Conservation (phyloP, 2,888 invertebrate species). For the Catocala fraxini region DNA sequence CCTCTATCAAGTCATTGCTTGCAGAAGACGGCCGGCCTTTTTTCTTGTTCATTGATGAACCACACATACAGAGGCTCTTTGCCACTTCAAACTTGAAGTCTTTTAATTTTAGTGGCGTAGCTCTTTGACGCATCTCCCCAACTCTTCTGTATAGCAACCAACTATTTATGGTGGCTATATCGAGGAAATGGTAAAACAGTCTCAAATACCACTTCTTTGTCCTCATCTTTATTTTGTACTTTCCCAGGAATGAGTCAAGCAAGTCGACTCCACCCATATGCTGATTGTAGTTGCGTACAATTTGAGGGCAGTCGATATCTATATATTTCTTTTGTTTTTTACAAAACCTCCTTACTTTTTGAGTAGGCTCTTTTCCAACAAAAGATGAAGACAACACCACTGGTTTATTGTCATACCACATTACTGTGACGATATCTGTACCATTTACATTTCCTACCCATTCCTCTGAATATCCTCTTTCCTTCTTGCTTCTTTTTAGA, state of each 20-base stretch:
- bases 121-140: constrained; percentile 26
- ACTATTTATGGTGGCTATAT: constrained; percentile 41
- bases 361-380: constrained; percentile 44
- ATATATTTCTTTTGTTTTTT: constrained; percentile 38
- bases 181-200: constrained; percentile 50
- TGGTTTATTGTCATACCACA: constrained; percentile 46
- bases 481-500: constrained; percentile 8
- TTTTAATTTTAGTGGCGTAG: constrained; percentile 38
- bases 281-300: constrained; percentile 34
- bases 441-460: constrained; percentile 15
- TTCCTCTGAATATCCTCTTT: constrained; percentile 9
- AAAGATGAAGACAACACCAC: constrained; percentile 44
- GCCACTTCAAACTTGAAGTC: constrained; percentile 37
- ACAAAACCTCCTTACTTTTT: constrained; percentile 25
- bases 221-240: constrained; percentile 50
- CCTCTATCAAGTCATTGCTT: constrained; percentile 18
- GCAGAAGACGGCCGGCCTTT: constrained; percentile 34
- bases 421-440: constrained; percentile 26
- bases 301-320: constrained; percentile 43
- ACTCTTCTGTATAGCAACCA: constrained; percentile 45
- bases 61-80: constrained; percentile 18
- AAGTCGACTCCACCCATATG: constrained; percentile 52
- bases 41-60: constrained; percentile 37
- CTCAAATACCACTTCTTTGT: constrained; percentile 51
- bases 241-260: constrained; percentile 45